Evolutionary conservation across 2,113 vertebrate genomes (phyloP), one percentile per base, ranked within the genome.

Genomic region (Progne subis): DNA sequence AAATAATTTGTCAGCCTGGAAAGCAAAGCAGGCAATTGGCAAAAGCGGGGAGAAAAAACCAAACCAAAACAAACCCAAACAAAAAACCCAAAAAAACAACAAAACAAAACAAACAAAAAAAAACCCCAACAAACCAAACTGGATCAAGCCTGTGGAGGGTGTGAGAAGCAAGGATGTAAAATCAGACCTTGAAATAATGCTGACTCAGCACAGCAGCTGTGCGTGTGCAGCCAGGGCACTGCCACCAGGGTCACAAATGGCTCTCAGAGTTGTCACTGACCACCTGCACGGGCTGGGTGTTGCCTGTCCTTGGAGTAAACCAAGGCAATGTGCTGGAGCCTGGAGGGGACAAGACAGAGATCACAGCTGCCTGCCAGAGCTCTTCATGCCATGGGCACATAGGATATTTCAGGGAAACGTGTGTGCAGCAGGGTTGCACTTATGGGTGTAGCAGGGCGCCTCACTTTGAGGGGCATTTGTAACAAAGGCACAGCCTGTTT

Each of bases 351-450:
- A 18, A 79, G 56, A 4, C 32, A 47, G 11, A 7, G 25, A 47
- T 53, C 14, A 5, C 13, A 26, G 77, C 41, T 76, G 52, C 37
- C 44, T 84, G 61, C 39, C 41, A 71, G 74, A 56, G 18, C 44
- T 56, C 9, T 12, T 56, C 0, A 1, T 47, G 19, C 60, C 2
- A 0, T n/a, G 56, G 31, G 23, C 14, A 11, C 4, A 0, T 0
- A 7, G 44, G n/a, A 7, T 7, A 8, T 49, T 82, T 44, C 34
- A 65, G 50, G 53, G 11, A 50, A 65, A n/a, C 5, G 3, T 31
- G 56, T 16, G 44, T 34, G 49, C 39, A 63, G 64, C 18, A 49
- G 70, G 41, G 1, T 5, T 47, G 57, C 39, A 5, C 28, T 60
- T 44, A 26, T 0, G 3, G 15, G 2, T 61, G 26, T 14, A 75